Evolutionary conservation across 2,113 vertebrate genomes (phyloP), one percentile per base, ranked within the genome.

Genomic region (Ceuthmochares aereus): DNA sequence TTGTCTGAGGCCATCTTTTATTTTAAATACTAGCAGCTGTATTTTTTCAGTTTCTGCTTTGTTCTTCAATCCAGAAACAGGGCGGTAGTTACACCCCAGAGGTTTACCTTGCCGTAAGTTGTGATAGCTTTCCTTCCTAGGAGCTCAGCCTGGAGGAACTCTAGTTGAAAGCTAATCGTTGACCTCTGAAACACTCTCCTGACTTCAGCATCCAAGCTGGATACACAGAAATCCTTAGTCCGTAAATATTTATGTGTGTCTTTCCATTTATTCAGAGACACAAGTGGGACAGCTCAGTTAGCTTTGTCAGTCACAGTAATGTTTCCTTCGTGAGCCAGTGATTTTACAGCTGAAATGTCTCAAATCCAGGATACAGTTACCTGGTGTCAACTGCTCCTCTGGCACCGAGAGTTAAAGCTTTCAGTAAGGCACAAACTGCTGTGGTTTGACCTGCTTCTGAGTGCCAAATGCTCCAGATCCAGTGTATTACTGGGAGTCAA

Each of bases 401-500:
- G 67, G 85, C 56, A 5, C 27, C 2, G 32, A 89, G 58, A 77
- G 67, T 64, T 83, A 79, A 92, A 90, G 90, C 84, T 84, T 94
- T 89, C 84, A 89, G 68, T 68, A 96, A 91, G 43, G 69, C 62
- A 94, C 80, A 72, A 78, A 91, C 52, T 89, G 49, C 89, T 8
- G 4, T 32, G 74, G 52, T 64, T n/a, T 94, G 84, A 96, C 68
- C 80, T 81, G 68, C 72, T 93, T 74, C 55, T 1, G 6, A 92
- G 67, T 32, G 32, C 54, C 70, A 85, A 83, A 42, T n/a, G 45
- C 67, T 90, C 94, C 67, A 62, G 67, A 85, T 54, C 30, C 47
- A 52, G 26, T 56, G 40, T 77, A 56, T 55, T 52, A 62, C 55
- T 55, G 36, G 1, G 13, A 94, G 45, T 67, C 59, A 83, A 40